Evolutionary conservation across 2,888 invertebrate species (phyloP), one percentile per base, ranked within the genome.

Genomic region (Catonia carolina): DNA sequence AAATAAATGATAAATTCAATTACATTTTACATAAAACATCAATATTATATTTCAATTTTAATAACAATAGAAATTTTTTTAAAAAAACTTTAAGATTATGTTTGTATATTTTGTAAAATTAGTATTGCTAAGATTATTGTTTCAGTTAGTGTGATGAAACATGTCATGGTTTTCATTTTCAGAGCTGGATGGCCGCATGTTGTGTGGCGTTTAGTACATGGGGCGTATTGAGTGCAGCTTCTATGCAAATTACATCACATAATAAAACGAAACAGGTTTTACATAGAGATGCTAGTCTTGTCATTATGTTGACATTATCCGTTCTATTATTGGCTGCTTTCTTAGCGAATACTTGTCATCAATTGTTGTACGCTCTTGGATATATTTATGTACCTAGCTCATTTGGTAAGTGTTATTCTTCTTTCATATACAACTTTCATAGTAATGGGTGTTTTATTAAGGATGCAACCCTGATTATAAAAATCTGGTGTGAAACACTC

Each of bases 101-200:
- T n/a, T n/a, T n/a, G n/a, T n/a, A n/a, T n/a, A n/a, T n/a, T n/a
- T n/a, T n/a, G n/a, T n/a, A n/a, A n/a, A n/a, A n/a, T n/a, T n/a
- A n/a, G n/a, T n/a, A n/a, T n/a, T n/a, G n/a, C n/a, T n/a, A n/a
- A n/a, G n/a, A n/a, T n/a, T n/a, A n/a, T n/a, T n/a, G n/a, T n/a
- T n/a, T n/a, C n/a, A n/a, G n/a, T n/a, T n/a, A n/a, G n/a, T n/a
- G n/a, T n/a, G n/a, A n/a, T n/a, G n/a, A n/a, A n/a, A n/a, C n/a
- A n/a, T n/a, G n/a, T n/a, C n/a, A n/a, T n/a, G n/a, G n/a, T 17
- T 45, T 20, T 45, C 49, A 54, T 62, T 77, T 78, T 12, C 74
- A 88, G 83, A 85, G 90, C 64, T 94, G 94, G 93, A 78, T 87
- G 22, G 89, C 92, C 1, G 94, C 93, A 0, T 86, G 89, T 15